Base-by-base conservation (phyloP, 2,797 vertebrate species). In the Lepilemur ruficaudatus region DNA sequence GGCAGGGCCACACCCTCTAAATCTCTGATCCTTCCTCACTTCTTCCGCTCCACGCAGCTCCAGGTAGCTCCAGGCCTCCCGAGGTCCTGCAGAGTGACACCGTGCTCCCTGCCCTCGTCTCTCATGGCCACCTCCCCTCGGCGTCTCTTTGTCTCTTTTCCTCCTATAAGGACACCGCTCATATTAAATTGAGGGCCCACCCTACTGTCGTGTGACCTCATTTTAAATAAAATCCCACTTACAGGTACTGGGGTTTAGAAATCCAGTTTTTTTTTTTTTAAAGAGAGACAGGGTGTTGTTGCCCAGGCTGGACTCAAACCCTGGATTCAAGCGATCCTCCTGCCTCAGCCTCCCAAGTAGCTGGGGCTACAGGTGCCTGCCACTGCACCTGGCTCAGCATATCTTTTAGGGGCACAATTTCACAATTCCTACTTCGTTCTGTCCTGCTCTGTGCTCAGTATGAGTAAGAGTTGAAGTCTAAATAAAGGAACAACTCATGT, bases 121-220 rank as follows among this genome's bases (percentile, higher is more conserved):
- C 35, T 1, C 2, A 0, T 1, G 30, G 20, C 38, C 7, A 0
- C 25, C 59, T 78, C 23, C 50, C 52, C 61, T 61, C 8, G 0
- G 5, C 13, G 11, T 55, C 17, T 73, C 7, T 7, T 7, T 28
- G 5, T 23, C 32, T 86, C n/a, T 38, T 69, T 41, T 67, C 41
- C 41, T 91, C 32, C 25, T 59, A 17, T 11, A 28, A 48, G 22
- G 38, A 23, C 25, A 55, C 32, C 5, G 14, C 38, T 41, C 43
- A 15, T 14, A 12, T 48, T 38, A 43, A 59, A 12, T 35, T 35
- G 52, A 94, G 89, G 59, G 32, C 10, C 20, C 0, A 5, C 30
- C 3, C 17, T 30, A 0, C 32, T 87, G 43, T 23, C 22, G 4
- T 18, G 4, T 82, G 73, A 69, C 89, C 28, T 95, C 22, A 4